Percentiles rank a stretch among this genome's conserved stretches.
Conservation (phyloP, 2,888 invertebrate genomes). For the Tuberolachnus salignus region DNA sequence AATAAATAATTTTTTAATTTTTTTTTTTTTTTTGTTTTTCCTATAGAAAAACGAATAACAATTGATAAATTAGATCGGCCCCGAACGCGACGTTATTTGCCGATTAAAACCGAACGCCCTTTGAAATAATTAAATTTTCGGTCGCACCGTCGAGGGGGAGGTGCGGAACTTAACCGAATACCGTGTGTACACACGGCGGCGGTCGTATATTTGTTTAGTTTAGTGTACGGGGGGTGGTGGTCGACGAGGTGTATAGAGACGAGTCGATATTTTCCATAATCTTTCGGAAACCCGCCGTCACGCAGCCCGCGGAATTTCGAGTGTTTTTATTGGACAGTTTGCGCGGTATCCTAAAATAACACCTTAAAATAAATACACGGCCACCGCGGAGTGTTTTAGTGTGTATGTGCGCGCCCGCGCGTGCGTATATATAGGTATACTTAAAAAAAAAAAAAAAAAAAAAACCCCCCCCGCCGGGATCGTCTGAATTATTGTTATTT, state of each 20-base stretch:
- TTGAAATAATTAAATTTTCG: neutral
- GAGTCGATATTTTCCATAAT: slow-evolving; percentile 35
- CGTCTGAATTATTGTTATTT: slow-evolving; percentile 13
- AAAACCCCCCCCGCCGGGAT: too few species aligned
- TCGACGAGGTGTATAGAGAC: neutral
- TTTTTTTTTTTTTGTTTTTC: too few species aligned
- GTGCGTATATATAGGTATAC: neutral
- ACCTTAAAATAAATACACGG: slow-evolving; percentile 25
- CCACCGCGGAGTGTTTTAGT: neutral
- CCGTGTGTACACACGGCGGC: too few species aligned
- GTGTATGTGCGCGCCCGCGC: too few species aligned
- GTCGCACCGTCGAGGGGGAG: too few species aligned
- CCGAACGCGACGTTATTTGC: too few species aligned
- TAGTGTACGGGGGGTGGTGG: neutral
- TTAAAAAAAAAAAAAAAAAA: slow-evolving; percentile 6
- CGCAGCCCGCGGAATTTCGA: neutral
- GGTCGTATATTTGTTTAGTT: neutral
- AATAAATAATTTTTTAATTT: too few species aligned
- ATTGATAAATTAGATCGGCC: too few species aligned
- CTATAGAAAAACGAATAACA: too few species aligned
- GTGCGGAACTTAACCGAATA: too few species aligned
- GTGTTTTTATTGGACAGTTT: slow-evolving; percentile 17
- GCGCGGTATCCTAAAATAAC: slow-evolving; percentile 21
- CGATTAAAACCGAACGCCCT: too few species aligned
- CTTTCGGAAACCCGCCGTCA: neutral